Evolutionary conservation across 1,140 invertebrate genomes (phyloP), one percentile per base, ranked within the genome.

Genomic region (Cephus cinctus): DNA sequence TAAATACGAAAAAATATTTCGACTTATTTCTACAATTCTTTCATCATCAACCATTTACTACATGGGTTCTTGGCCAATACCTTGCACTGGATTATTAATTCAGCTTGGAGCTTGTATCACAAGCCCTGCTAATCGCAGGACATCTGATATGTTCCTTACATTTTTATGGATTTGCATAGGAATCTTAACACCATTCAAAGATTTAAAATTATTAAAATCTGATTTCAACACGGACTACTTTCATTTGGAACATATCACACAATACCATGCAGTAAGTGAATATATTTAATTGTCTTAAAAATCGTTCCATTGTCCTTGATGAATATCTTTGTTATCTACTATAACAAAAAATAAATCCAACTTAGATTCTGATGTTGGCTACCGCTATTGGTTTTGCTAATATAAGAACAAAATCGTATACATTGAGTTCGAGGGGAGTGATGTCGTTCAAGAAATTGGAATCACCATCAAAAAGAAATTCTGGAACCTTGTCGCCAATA

Each of bases 161-260:
- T 21, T 69, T 52, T 51, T 75, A 36, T 75, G 73, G 75, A 49
- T 67, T 5, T 63, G 54, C 21, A 50, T 72, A 5, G 64, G 54
- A 32, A 14, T 39, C 40, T 39, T 73, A 8, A 49, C 56, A 36
- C 43, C 47, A 5, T 36, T 60, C 16, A 56, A 56, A 34, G 50
- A 67, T 43, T 42, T 54, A 23, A 45, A 51, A 47, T 51, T 72
- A 20, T 45, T 70, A 1, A 47, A 53, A 35, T 38, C 54, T n/a
- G 52, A 54, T 51, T 32, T 63, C 5, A 43, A 50, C 20, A 55
- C 52, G 51, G 11, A 44, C 14, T 71, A 53, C 55, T 34, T 63
- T 30, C 31, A 44, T 14, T 19, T 62, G 4, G 55, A 67, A 30
- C 47, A 61, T 22, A 46, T 70, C 4, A 63, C 61, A 22, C 65